phyloP scores from a whole-genome alignment of 2,113 vertebrate species.

The Sceloporus undulatus region DNA sequence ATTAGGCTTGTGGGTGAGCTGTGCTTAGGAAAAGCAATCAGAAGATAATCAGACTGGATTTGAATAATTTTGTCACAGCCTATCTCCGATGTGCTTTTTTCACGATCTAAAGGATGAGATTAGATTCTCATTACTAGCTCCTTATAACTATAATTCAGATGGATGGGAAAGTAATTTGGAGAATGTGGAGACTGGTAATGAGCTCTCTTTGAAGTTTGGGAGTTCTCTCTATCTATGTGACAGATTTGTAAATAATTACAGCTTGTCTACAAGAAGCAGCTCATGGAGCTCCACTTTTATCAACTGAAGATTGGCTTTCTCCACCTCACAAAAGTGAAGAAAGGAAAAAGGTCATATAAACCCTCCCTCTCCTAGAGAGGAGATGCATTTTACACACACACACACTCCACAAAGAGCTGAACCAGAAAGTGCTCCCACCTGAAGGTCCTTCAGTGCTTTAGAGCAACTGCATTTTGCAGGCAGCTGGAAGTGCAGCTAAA shows the following conservation, averaged over 20 bases:
- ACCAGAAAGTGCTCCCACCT: background rate
- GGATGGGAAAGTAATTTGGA: slow-evolving; percentile 77
- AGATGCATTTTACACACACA: background rate
- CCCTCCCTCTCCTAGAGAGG: slow-evolving; percentile 19
- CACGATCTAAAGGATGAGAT: slow-evolving; percentile 71
- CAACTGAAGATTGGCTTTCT: slow-evolving; percentile 65
- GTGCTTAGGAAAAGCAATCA: slow-evolving; percentile 68
- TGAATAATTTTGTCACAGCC: slow-evolving; percentile 72
- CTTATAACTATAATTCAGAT: slow-evolving; percentile 75
- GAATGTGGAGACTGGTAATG: slow-evolving; percentile 74
- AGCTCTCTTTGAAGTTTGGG: slow-evolving; percentile 75
- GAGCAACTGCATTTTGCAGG: background rate
- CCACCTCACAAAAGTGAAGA: slow-evolving; percentile 50
- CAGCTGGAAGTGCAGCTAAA: background rate
- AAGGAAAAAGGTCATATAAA: background rate
- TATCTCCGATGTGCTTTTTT: slow-evolving; percentile 63
- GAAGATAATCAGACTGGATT: slow-evolving; percentile 70
- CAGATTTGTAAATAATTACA: slow-evolving; percentile 77
- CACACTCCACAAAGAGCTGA: background rate
- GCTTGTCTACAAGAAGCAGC: slow-evolving; percentile 65
- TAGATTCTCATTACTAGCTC: slow-evolving; percentile 76
- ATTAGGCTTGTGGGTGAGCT: slow-evolving; percentile 62
- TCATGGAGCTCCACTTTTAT: slow-evolving; percentile 63
- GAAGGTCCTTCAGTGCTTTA: background rate
- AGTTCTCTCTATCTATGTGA: slow-evolving; percentile 63